Base-by-base conservation (phyloP, 2,113 vertebrate species). In the Xyliphius kryptos region DNA sequence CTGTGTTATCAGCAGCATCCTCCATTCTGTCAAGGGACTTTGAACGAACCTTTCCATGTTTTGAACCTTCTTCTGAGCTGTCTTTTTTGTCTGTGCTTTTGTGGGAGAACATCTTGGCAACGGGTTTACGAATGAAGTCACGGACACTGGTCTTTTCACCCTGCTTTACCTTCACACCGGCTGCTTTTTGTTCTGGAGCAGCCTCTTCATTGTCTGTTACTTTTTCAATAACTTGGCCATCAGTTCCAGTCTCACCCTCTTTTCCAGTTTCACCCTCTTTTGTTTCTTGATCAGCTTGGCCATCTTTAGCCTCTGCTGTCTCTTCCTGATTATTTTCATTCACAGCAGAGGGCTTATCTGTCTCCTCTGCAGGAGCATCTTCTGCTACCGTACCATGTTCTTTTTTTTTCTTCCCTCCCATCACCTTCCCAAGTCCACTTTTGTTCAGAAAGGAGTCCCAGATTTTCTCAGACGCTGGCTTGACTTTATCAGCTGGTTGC, bases 51-150 rank as follows among this genome's bases (percentile, higher is more conserved):
- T 78, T 84, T 6, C 75, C 71, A 14, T 47, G 74, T 71, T 81
- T 71, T 71, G 74, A 44, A 72, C 68, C 44, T 1, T 61, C 68
- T 2, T 20, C 47, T 0, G 59, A 16, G 0, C 56, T 76, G 1
- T 88, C 86, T 38, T 89, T 89, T 79, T 89, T 89, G 51, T 89
- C 87, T 9, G 83, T 78, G 80, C 82, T 82, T 70, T 81, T 85
- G 59, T 89, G 86, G 37, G 86, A 87, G 75, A 89, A 89, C 70
- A 89, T 89, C 63, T 76, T 81, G 1, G 86, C 82, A 65, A 89
- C 86, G 0, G 87, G 87, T 55, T 86, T 89, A 66, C 86, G 73
- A 70, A 89, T 88, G 66, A 88, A 63, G 61, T 87, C 86, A 26
- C 86, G 76, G 8, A 89, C 86, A 9, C 83, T 81, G 17, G 84